phyloP scores from a whole-genome alignment of 1,140 invertebrate genomes.

The Triops longicaudatus region DNA sequence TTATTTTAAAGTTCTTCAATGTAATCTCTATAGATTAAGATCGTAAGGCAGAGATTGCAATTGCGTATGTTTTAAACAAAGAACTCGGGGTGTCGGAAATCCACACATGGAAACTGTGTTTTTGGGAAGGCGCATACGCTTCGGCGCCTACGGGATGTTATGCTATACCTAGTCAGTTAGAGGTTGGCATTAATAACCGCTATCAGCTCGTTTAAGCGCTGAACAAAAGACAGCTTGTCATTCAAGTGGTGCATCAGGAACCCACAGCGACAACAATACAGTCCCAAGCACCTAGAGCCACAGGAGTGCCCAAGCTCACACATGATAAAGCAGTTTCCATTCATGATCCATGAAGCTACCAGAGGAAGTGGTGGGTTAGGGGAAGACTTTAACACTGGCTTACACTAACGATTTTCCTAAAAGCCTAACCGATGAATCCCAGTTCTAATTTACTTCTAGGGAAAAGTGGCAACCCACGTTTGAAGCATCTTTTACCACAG shows the following conservation, averaged over 20 bases:
- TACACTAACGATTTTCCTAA: background rate
- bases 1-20: too few relatives aligned
- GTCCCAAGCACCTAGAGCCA: background rate
- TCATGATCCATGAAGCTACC: background rate
- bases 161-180: background rate
- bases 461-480: too few relatives aligned
- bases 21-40: too few relatives aligned
- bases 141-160: conserved; percentile 10
- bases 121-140: background rate
- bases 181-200: conserved; percentile 14
- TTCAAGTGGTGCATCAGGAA: conserved; percentile 7
- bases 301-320: background rate
- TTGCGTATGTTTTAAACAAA: too few relatives aligned
- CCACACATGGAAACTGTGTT: background rate
- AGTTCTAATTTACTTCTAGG: too few relatives aligned
- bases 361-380: background rate
- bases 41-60: too few relatives aligned
- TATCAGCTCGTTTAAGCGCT: conserved; percentile 6
- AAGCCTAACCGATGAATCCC: too few relatives aligned
- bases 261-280: conserved; percentile 1
- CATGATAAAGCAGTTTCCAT: conserved; percentile 12
- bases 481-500: too few relatives aligned
- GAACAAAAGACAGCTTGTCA: conserved; percentile 15
- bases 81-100: background rate
- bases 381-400: background rate